Conservation (phyloP, 2,113 vertebrate species). For the Leptobrachium leishanense region DNA sequence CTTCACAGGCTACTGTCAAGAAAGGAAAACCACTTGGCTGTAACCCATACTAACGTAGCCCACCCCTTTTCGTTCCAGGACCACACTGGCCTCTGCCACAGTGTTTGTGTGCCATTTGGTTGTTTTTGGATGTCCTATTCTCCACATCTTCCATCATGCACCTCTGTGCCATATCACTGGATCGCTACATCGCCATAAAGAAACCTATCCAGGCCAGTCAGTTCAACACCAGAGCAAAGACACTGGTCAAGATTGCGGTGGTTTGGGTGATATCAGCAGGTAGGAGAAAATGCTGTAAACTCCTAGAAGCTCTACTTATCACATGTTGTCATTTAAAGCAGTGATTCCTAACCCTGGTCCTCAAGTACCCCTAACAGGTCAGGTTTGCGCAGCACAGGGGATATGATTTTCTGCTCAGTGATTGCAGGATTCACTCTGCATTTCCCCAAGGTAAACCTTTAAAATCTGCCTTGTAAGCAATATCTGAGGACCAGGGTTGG, state of each 20-base stretch:
- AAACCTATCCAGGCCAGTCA: conserved; percentile 96
- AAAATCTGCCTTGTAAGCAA: no score
- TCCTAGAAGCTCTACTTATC: neutral
- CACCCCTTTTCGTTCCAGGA: conserved; percentile 70
- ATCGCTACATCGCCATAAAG: conserved; percentile 97
- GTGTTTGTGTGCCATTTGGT: conserved; percentile 89
- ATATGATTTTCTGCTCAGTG: no score
- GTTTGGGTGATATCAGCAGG: conserved; percentile 97
- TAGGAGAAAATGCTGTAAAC: conserved; percentile 62
- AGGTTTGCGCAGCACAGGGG: no score
- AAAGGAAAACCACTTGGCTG: neutral
- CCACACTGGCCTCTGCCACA: conserved; percentile 88
- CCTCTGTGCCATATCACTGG: conserved; percentile 95
- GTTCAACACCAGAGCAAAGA: conserved; percentile 90
- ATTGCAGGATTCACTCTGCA: no score
- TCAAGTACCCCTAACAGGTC: no score
- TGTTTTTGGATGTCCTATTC: conserved; percentile 97
- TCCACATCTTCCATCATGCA: conserved; percentile 98
- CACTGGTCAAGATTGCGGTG: conserved; percentile 85
- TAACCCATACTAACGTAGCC: neutral
- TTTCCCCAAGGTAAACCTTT: no score
- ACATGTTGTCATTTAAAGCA: no score
- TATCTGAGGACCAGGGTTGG: no score
- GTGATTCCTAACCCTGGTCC: no score
- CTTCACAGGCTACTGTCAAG: no score